Evolutionary conservation across 2,888 invertebrate genomes (phyloP), one percentile per base, ranked within the genome.

Genomic region (Philereme vetulata): DNA sequence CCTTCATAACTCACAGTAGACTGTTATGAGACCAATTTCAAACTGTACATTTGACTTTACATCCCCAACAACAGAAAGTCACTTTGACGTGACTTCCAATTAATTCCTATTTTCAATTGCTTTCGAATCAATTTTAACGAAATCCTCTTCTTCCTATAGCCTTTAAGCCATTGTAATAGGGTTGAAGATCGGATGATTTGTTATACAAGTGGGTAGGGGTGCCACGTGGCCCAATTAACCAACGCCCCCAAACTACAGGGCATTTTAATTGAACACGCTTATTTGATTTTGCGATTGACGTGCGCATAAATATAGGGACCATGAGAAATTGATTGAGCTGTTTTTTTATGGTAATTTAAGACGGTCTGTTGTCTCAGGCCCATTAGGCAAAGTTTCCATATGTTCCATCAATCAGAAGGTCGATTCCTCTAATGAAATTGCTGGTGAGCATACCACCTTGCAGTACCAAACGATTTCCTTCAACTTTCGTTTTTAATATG

Each of bases 261-360:
- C 78, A 71, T 79, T 84, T 85, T 88, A 89, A 90, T 88, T 89
- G 88, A 87, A 84, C 82, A 82, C 85, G 87, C 78, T 84, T 85
- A 85, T 88, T 88, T 88, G 86, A 84, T 80, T 86, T 81, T 79
- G 78, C 81, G 85, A 86, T 87, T 85, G 90, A 86, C 84, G 83
- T 84, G 67, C 60, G 60, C 66, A 66, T 64, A 70, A 63, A 67
- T 65, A 67, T 56, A 50, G 62, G 56, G 60, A 60, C 55, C 61
- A 66, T 65, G 67, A 49, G 68, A 61, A 66, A 64, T 65, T 65
- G 34, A 64, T 67, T 61, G 59, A 51, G 32, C 34, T 48, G 47
- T 6, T 50, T 61, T 44, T 64, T 53, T 51, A 54, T 64, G 47
- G 47, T 56, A 49, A 54, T 62, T 55, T 45, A 47, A 50, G 34